Evolutionary conservation across 2,888 invertebrate species (phyloP).

Genomic region (Carterocephalus palaemon): DNA sequence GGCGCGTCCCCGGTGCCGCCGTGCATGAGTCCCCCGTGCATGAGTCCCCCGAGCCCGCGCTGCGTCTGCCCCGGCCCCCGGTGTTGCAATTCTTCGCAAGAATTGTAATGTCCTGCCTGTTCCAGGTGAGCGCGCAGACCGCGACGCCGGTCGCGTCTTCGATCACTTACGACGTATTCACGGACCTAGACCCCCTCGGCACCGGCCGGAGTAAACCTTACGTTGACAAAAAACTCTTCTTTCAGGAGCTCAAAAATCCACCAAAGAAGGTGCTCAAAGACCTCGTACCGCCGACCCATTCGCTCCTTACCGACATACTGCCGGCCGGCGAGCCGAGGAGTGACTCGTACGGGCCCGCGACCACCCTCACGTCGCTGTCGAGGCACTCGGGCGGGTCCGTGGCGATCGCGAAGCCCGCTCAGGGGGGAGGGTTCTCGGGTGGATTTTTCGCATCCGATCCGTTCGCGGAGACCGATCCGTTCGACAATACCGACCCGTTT

Average conservation of each 20-base stretch:
- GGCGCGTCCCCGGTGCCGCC: neutral
- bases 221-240: constrained; percentile 97
- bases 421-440: constrained; percentile 42
- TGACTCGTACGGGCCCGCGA: constrained; percentile 61
- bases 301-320: constrained; percentile 58
- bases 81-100: constrained; percentile 24
- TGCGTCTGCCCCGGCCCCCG: constrained; percentile 11
- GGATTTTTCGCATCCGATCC: constrained; percentile 78
- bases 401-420: constrained; percentile 56
- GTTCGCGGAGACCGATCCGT: constrained; percentile 85
- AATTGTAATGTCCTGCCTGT: constrained; percentile 47
- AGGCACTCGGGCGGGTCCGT: constrained; percentile 74
- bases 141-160: constrained; percentile 48
- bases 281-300: constrained; percentile 78
- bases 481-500: constrained; percentile 84
- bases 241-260: constrained; percentile 96
- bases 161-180: constrained; percentile 89
- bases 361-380: constrained; percentile 69
- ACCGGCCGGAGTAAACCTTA: constrained; percentile 95
- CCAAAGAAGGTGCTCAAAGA: constrained; percentile 95
- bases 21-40: constrained; percentile 15
- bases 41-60: constrained; percentile 5
- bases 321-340: constrained; percentile 51
- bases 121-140: constrained; percentile 67
- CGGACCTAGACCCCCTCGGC: constrained; percentile 95